Evolutionary conservation across 2,888 invertebrate genomes (phyloP).

Genomic region (Caenorhabditis wallacei): DNA sequence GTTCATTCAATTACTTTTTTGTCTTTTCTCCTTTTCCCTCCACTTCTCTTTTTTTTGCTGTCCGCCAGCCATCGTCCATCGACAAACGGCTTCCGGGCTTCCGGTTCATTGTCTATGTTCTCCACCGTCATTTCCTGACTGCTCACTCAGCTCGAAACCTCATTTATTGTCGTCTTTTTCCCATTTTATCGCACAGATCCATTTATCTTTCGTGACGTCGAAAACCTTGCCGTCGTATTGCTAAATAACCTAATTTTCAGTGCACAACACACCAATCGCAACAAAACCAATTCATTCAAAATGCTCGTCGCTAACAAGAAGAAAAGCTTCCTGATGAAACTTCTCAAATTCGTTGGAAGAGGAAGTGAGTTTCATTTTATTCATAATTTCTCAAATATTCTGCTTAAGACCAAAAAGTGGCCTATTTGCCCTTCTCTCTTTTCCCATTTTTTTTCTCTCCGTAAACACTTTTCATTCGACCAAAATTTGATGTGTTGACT

Average conservation of each 20-base stretch:
- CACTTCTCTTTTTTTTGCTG: background rate
- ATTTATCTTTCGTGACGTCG: conserved; percentile 43
- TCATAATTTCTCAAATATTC: conserved; percentile 20
- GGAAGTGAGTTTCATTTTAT: conserved; percentile 65
- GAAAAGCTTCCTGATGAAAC: conserved; percentile 67
- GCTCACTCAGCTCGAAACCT: conserved; percentile 46
- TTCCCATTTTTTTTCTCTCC: conserved; percentile 7
- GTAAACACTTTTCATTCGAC: conserved; percentile 40
- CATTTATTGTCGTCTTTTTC: conserved; percentile 36
- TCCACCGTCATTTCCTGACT: conserved; percentile 57
- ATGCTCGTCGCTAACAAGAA: conserved; percentile 64
- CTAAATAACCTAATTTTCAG: conserved; percentile 37
- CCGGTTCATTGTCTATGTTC: conserved; percentile 45
- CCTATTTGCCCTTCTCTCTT: conserved; percentile 46
- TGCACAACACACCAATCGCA: conserved; percentile 27
- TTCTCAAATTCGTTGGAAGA: conserved; percentile 71
- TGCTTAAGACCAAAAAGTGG: conserved; percentile 48
- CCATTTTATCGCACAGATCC: conserved; percentile 38
- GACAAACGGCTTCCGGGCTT: conserved; percentile 46
- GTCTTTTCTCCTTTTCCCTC: background rate
- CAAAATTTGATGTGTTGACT: conserved; percentile 52
- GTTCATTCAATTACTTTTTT: conserved; percentile 30
- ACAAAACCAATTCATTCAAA: conserved; percentile 18
- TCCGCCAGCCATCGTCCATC: conserved; percentile 37
- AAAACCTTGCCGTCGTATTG: conserved; percentile 11